Evolutionary conservation across 1,140 invertebrate genomes (phyloP).

Genomic region (Bradynema listronoti): DNA sequence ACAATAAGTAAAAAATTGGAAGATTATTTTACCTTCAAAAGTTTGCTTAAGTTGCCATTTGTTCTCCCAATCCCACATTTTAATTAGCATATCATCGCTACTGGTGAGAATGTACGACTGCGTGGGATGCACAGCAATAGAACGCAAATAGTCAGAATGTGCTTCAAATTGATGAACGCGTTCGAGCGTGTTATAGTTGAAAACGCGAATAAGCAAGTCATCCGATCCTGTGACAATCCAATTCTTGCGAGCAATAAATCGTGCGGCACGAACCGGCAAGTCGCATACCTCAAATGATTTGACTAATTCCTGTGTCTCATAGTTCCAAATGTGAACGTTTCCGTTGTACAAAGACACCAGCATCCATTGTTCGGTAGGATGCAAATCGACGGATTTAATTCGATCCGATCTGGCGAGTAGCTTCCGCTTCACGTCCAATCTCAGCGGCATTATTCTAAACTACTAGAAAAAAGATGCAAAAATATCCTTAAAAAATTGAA

Average conservation of each 20-base stretch:
- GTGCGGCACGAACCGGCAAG: conserved; percentile 83
- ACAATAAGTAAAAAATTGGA: too few relatives aligned
- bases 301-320: conserved; percentile 74
- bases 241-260: conserved; percentile 93
- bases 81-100: conserved; percentile 97
- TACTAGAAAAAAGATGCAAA: too few relatives aligned
- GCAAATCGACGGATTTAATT: conserved; percentile 94
- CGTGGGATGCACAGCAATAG: conserved; percentile 90
- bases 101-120: conserved; percentile 92
- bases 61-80: conserved; percentile 99
- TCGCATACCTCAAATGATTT: conserved; percentile 92
- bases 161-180: conserved; percentile 91
- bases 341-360: conserved; percentile 94
- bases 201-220: conserved; percentile 74
- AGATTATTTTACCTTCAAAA: conserved; percentile 76
- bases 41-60: conserved; percentile 92
- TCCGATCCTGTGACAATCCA: conserved; percentile 94
- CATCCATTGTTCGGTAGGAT: conserved; percentile 96
- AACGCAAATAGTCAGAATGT: conserved; percentile 93
- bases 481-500: too few relatives aligned
- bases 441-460: conserved; percentile 66
- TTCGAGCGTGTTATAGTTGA: conserved; percentile 97
- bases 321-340: conserved; percentile 98
- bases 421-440: conserved; percentile 94
- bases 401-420: conserved; percentile 90